Base-by-base conservation (phyloP, 2,113 vertebrate genomes). In the Pachycephala philippinensis region DNA sequence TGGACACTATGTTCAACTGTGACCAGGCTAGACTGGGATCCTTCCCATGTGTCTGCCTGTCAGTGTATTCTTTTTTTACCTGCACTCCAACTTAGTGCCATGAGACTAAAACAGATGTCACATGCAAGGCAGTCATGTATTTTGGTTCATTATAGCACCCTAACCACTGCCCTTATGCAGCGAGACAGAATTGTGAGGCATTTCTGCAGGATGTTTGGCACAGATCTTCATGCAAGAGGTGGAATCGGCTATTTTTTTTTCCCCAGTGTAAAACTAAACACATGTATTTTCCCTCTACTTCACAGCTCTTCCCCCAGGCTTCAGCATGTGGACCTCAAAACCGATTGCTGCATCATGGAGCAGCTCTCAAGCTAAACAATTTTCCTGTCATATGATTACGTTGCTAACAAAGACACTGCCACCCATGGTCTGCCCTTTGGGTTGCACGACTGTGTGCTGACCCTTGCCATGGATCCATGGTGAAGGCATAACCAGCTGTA, bases 281-380 rank as follows among this genome's bases (percentile, higher is more conserved):
- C 0, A 0, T 28, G 3, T 44, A 15, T 66, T 81, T 84, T 60
- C 9, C 1, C 7, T 74, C 50, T 6, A 21, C 6, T 64, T 63
- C 59, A 49, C 4, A 52, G 45, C 8, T 7, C 11, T 63, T 27
- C 42, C 2, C 18, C n/a, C 30, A 23, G 11, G 14, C 5, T 66
- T 70, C 30, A 74, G 18, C 3, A 2, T n/a, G 31, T 20, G 21
- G 23, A 42, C 4, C 3, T 12, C 20, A 21, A 9, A 49, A 65
- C 9, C 15, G 12, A 21, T 10, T 54, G 21, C 6, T 26, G 7
- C 52, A 37, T 31, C 27, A 35, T 13, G 27, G 1, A 76, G 16
- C 21, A 65, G 26, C 20, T 50, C 39, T 7, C 59, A 65, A 57
- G 7, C 7, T 39, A 60, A 79, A 78, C 4, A 54, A n/a, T 49